Evolutionary conservation across 2,888 invertebrate species (phyloP), one percentile per base, ranked within the genome.

Genomic region (Oscheius sp.): DNA sequence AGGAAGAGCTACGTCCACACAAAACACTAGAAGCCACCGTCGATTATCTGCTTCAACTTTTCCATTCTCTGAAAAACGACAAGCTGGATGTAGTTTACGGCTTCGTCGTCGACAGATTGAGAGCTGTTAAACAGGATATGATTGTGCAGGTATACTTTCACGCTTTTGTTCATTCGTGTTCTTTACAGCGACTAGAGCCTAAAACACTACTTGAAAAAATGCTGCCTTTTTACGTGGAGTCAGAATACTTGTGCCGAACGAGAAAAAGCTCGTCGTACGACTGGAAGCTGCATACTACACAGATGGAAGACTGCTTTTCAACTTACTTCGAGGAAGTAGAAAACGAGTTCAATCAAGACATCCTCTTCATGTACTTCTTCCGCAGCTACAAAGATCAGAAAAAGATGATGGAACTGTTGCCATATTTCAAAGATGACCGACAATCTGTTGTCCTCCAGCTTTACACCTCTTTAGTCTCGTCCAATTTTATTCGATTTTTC

Each of bases 111-210:
- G 84, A 84, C 70, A 78, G 84, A 50, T 65, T 84, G 10, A 70
- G 84, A 50, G 72, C 84, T 9, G 79, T 84, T 32, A 68, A 82
- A 59, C 84, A 84, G 47, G 84, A 84, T 53, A 76, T 81, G 76
- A 75, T 75, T 1, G 77, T 84, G 55, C 21, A 21, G 21, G 21
- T 21, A 21, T 21, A 21, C 21, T 21, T 21, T 21, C 21, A 21
- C 21, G 21, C 21, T 21, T 21, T 21, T 21, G 21, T 21, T 21
- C 21, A 21, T 21, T 21, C 21, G 21, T 21, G 21, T 21, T 21
- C 21, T 21, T 21, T 21, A 21, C 79, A 82, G 21, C 77, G 74
- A 1, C 35, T 80, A 53, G 11, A 73, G 0, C 50, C 79, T 2
- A 48, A 78, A 1, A 11, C n/a, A 11, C 35, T 83, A 13, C 73